Evolutionary conservation across 1,140 invertebrate species (phyloP).

Genomic region (Drosophila lacteicornis): DNA sequence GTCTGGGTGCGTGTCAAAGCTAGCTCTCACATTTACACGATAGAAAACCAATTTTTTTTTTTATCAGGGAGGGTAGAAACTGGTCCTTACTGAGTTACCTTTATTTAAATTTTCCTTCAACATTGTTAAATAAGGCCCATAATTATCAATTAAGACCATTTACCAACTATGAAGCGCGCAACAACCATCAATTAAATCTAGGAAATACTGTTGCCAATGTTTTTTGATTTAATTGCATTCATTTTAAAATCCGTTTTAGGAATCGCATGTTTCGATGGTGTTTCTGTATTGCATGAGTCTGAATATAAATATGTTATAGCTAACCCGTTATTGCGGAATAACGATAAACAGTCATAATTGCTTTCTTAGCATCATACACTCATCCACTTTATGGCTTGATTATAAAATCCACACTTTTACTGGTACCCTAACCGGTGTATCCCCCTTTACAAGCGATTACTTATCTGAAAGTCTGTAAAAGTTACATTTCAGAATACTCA

Average conservation of each 20-base stretch:
- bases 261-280: constrained; percentile 2
- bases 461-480: neutral
- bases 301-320: neutral
- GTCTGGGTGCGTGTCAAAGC: too few species aligned
- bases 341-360: neutral
- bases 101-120: neutral
- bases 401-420: constrained; percentile 3
- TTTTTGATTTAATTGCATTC: neutral
- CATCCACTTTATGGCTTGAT: neutral
- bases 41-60: too few species aligned
- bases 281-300: neutral
- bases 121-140: neutral
- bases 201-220: neutral
- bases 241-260: neutral
- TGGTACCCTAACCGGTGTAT: neutral
- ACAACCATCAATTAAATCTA: neutral
- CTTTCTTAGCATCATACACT: neutral
- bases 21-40: too few species aligned
- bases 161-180: neutral
- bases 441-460: neutral
- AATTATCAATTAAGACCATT: neutral
- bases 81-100: too few species aligned
- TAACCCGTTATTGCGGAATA: constrained; percentile 1
- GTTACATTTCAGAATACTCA: neutral
- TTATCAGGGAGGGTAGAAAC: too few species aligned